These are phyloP conservation scores for Melinopterus prodromus DNA, from an alignment of 2,888 invertebrate species.

Conservation along the genomic window DNA sequence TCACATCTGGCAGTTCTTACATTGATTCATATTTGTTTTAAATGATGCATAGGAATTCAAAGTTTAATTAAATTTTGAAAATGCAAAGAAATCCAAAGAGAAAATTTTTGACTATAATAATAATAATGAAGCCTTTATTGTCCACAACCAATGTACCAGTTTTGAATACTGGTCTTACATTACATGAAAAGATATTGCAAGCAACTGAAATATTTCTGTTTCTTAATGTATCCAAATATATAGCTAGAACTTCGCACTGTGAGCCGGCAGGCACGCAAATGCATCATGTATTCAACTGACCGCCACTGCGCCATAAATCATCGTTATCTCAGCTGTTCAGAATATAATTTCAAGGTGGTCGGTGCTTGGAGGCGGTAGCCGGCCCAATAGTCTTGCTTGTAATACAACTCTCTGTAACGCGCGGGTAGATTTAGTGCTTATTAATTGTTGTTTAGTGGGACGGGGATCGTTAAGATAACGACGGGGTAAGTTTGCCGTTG, in stretches of 20 bases:
- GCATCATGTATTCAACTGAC: slow-evolving; percentile 33
- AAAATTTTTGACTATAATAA: no score
- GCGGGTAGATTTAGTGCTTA: slow-evolving; percentile 38
- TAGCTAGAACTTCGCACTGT: neutral
- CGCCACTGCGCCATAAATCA: slow-evolving; percentile 34
- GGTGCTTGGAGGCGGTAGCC: slow-evolving; percentile 9
- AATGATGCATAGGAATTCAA: no score
- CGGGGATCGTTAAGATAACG: slow-evolving; percentile 37
- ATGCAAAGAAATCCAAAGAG: no score
- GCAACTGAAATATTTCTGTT: neutral
- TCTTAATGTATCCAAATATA: neutral
- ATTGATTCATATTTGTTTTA: no score
- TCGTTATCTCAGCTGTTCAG: slow-evolving; percentile 37
- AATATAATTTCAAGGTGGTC: slow-evolving; percentile 38
- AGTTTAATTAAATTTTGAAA: no score
- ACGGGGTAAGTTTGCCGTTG: slow-evolving; percentile 30
- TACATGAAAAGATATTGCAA: no score
- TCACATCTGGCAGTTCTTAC: no score
- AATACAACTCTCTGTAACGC: slow-evolving; percentile 21
- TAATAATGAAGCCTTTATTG: no score
- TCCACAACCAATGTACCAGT: no score
- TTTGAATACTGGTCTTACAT: no score
- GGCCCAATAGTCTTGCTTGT: slow-evolving; percentile 7
- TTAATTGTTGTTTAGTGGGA: slow-evolving; percentile 39
- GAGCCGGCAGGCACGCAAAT: slow-evolving; percentile 8